phyloP scores from a whole-genome alignment of 2,113 vertebrate species.

The Mohoua ochrocephala region DNA sequence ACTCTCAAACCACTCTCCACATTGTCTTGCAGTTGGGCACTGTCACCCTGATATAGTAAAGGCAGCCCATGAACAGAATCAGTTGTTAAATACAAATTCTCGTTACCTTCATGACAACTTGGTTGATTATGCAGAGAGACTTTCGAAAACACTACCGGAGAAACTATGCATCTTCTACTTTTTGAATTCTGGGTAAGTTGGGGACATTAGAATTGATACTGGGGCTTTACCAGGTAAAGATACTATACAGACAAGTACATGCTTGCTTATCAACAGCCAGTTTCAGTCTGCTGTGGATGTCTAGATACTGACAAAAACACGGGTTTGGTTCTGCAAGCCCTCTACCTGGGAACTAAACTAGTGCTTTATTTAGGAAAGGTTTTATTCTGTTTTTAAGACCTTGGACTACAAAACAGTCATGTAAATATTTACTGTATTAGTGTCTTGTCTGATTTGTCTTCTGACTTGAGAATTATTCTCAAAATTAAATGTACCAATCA shows the following conservation, averaged over 20 bases:
- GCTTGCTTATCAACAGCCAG: background rate
- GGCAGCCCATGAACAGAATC: slow-evolving; percentile 87
- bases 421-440: background rate
- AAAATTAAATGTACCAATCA: background rate
- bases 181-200: slow-evolving; percentile 90
- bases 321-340: background rate
- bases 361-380: background rate
- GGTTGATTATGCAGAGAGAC: slow-evolving; percentile 82
- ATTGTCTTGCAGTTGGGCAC: slow-evolving; percentile 84
- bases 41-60: slow-evolving; percentile 86
- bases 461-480: background rate
- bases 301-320: background rate
- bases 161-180: slow-evolving; percentile 88
- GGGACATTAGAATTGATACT: background rate
- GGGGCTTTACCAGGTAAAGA: background rate
- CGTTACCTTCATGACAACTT: slow-evolving; percentile 92
- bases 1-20: background rate
- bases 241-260: background rate
- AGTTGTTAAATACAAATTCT: slow-evolving; percentile 85
- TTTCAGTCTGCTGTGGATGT: background rate
- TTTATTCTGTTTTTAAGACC: background rate
- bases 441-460: background rate
- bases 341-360: background rate
- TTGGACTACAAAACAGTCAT: background rate
- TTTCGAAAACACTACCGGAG: slow-evolving; percentile 82